phyloP scores from a whole-genome alignment of 2,888 invertebrate genomes.

The Megalurothrips usitatus region DNA sequence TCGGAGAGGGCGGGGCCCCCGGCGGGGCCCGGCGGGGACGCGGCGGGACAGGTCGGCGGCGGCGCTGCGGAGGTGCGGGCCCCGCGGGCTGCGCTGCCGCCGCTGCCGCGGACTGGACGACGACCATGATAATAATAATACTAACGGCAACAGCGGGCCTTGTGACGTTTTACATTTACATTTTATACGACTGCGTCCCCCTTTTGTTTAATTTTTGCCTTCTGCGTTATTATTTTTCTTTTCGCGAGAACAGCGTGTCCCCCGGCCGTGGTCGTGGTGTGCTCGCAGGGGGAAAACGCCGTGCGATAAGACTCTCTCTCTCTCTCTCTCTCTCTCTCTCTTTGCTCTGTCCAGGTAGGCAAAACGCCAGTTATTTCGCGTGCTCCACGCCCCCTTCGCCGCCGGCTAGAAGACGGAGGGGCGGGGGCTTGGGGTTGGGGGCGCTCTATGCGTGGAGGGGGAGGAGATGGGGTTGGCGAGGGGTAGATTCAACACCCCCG shows the following conservation, averaged over 20 bases:
- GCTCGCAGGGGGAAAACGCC: too few species aligned
- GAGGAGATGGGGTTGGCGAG: not conserved
- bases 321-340: not conserved
- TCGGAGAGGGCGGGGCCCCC: too few species aligned
- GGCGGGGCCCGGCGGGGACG: not conserved
- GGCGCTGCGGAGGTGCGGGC: not conserved
- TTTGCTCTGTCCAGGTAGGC: slow-evolving; percentile 7
- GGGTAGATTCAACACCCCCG: slow-evolving; percentile 24
- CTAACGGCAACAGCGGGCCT: too few species aligned
- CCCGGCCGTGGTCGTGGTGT: too few species aligned
- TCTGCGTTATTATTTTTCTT: too few species aligned
- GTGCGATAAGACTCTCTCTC: not conserved
- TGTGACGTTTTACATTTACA: not conserved
- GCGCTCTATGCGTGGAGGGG: not conserved
- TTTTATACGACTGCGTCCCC: not conserved
- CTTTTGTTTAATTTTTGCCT: not conserved
- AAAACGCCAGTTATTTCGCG: slow-evolving; percentile 11
- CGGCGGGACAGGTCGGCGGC: not conserved
- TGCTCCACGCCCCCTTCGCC: not conserved
- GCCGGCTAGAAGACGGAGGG: not conserved
- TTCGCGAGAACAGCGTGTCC: too few species aligned
- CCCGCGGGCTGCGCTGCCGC: not conserved
- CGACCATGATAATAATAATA: too few species aligned
- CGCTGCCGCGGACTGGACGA: not conserved
- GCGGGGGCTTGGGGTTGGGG: not conserved